phyloP scores from a whole-genome alignment of 2,888 invertebrate species.

The Trisateles emortualis region DNA sequence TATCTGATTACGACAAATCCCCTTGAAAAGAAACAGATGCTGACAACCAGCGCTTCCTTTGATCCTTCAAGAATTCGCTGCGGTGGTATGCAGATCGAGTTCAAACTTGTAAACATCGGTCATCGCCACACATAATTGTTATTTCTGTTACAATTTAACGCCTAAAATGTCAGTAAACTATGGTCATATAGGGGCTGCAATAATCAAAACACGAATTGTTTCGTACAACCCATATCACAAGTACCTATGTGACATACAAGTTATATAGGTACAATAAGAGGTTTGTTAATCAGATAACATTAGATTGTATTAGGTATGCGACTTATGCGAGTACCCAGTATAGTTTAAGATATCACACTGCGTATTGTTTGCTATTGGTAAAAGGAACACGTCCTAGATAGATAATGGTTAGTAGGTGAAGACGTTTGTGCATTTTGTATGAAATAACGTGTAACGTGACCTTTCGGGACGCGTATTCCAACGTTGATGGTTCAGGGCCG shows the following conservation, averaged over 20 bases:
- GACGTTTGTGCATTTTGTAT: slow-evolving; percentile 42
- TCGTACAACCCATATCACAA: slow-evolving; percentile 3
- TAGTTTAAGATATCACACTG: neutral
- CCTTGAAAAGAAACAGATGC: slow-evolving; percentile 73
- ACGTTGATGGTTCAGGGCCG: slow-evolving; percentile 75
- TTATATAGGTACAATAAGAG: slow-evolving; percentile 11
- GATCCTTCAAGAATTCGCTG: slow-evolving; percentile 70
- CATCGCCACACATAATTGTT: slow-evolving; percentile 64
- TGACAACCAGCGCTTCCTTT: slow-evolving; percentile 65
- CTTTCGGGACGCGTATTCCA: slow-evolving; percentile 63
- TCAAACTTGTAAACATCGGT: slow-evolving; percentile 63
- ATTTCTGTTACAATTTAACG: slow-evolving; percentile 57
- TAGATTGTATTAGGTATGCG: slow-evolving; percentile 3
- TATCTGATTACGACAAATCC: slow-evolving; percentile 74
- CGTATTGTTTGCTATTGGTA: neutral
- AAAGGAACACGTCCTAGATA: slow-evolving; percentile 31
- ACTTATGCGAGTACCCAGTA: neutral
- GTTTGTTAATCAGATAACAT: slow-evolving; percentile 27
- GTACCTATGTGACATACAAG: slow-evolving; percentile 9
- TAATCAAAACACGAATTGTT: slow-evolving; percentile 18
- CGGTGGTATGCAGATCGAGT: slow-evolving; percentile 57
- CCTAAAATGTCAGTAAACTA: slow-evolving; percentile 49
- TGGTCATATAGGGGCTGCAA: slow-evolving; percentile 33
- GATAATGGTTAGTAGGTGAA: slow-evolving; percentile 38
- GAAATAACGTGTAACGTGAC: slow-evolving; percentile 53